Conservation (phyloP, 2,797 vertebrate genomes). For the Malurus leucopterus region DNA sequence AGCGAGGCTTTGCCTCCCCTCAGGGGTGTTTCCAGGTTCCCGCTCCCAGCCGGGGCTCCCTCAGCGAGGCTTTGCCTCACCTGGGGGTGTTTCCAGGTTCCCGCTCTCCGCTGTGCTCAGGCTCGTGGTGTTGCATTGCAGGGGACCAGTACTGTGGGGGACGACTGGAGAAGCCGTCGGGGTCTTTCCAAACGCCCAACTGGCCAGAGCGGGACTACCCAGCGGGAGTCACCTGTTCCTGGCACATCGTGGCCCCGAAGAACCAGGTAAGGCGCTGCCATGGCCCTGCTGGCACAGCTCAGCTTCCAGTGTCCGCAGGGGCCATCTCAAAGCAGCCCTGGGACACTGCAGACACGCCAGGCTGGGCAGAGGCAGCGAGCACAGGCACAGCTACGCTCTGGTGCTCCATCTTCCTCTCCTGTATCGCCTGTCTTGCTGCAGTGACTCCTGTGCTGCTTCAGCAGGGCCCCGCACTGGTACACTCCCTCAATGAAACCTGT, state of each 20-base stretch:
- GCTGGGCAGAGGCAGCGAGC: neutral
- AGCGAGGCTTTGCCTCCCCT: no score
- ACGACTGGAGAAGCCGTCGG: conserved; percentile 83
- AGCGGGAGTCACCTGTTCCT: conserved; percentile 91
- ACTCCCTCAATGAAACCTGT: neutral
- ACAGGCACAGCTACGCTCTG: neutral
- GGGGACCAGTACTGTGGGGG: conserved; percentile 97
- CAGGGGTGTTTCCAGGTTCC: no score
- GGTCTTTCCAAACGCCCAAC: conserved; percentile 94
- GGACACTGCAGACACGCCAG: fast-evolving
- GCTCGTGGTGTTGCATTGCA: conserved; percentile 44
- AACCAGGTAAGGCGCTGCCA: conserved; percentile 80
- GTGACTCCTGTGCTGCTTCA: neutral
- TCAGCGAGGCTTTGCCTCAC: no score
- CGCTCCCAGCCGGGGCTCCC: neutral
- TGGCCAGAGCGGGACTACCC: conserved; percentile 98
- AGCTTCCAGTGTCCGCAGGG: neutral
- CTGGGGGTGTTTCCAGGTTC: fast-evolving
- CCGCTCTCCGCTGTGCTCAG: neutral
- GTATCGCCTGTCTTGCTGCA: fast-evolving
- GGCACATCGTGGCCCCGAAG: conserved; percentile 94
- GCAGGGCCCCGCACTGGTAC: fast-evolving
- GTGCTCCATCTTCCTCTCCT: fast-evolving
- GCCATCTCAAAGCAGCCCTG: fast-evolving
- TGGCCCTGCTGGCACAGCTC: fast-evolving